phyloP scores from a whole-genome alignment of 2,113 vertebrate species.

The Podarcis cretensis region DNA sequence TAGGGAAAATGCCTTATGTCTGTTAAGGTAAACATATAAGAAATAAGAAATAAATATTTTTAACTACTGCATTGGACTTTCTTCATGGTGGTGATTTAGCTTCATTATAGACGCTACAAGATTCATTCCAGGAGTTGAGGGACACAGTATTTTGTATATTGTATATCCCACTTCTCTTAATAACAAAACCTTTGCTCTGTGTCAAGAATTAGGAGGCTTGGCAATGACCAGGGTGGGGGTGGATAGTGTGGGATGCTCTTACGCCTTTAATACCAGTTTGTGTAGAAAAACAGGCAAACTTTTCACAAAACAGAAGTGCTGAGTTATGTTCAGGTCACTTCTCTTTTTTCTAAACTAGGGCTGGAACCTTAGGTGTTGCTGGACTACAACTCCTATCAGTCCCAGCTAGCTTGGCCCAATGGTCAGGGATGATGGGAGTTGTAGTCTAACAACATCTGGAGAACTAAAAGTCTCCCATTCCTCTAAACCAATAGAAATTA shows the following conservation, averaged over 20 bases:
- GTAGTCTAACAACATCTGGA: no score
- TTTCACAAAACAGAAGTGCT: neutral
- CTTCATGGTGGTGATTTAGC: neutral
- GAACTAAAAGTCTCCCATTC: no score
- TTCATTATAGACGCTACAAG: neutral
- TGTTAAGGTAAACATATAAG: conserved; percentile 82
- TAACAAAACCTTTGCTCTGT: neutral
- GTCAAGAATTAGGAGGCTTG: neutral
- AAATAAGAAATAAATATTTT: conserved; percentile 92
- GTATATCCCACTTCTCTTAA: neutral
- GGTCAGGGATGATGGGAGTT: no score
- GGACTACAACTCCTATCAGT: no score
- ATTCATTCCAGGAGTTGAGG: neutral
- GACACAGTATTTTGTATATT: neutral
- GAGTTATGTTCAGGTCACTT: neutral
- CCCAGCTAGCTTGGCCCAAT: no score
- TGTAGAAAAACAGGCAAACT: neutral
- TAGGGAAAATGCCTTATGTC: conserved; percentile 77
- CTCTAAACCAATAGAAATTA: no score
- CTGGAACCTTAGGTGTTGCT: no score
- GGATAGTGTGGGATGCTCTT: neutral
- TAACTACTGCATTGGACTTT: conserved; percentile 66
- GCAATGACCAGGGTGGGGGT: neutral
- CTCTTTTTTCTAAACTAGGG: neutral
- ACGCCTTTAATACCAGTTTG: neutral